Evolutionary conservation across 37 sponge, comb jelly and placozoan species (phyloP).

Genomic region (Chondrilla cf. caribensis): DNA sequence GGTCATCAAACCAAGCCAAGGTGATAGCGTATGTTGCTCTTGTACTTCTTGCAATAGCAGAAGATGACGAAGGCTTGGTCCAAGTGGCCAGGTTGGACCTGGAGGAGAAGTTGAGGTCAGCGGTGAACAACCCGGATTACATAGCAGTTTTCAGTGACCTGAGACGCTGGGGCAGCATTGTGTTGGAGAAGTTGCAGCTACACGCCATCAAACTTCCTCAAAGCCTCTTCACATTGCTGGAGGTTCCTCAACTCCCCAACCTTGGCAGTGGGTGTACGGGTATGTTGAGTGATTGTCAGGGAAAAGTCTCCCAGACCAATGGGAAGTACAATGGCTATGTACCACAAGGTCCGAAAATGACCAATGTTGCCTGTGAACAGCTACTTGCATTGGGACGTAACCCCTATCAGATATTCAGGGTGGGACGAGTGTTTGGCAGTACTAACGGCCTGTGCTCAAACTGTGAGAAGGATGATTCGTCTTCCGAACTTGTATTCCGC

Average conservation of each 20-base stretch:
- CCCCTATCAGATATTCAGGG: slow-evolving; percentile 44
- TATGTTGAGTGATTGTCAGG: not conserved
- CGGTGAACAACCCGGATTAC: slow-evolving; percentile 29
- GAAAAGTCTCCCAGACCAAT: not conserved
- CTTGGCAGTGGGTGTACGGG: slow-evolving; percentile 1
- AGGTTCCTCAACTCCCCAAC: slow-evolving; percentile 3
- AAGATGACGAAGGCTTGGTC: slow-evolving; percentile 44
- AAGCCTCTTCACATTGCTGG: not conserved
- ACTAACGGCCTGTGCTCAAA: slow-evolving; percentile 73
- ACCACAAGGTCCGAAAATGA: slow-evolving; percentile 41
- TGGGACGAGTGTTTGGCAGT: slow-evolving; percentile 65
- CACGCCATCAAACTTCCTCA: slow-evolving; percentile 39
- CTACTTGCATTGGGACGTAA: slow-evolving; percentile 46
- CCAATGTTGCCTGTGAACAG: slow-evolving; percentile 25
- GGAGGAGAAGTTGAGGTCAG: slow-evolving; percentile 12
- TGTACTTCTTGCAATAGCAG: slow-evolving; percentile 48
- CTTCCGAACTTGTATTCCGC: slow-evolving; percentile 77
- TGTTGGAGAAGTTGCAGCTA: slow-evolving; percentile 62
- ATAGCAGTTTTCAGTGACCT: slow-evolving; percentile 42
- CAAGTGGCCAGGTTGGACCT: slow-evolving; percentile 33
- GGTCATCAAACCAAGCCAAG: slow-evolving; percentile 30
- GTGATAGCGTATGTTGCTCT: slow-evolving; percentile 64
- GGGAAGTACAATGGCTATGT: not conserved
- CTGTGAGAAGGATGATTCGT: slow-evolving; percentile 66
- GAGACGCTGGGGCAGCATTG: slow-evolving; percentile 55